These are phyloP conservation scores for Chionomys nivalis DNA, from an alignment of 2,113 vertebrate genomes.

Conservation along the genomic window DNA sequence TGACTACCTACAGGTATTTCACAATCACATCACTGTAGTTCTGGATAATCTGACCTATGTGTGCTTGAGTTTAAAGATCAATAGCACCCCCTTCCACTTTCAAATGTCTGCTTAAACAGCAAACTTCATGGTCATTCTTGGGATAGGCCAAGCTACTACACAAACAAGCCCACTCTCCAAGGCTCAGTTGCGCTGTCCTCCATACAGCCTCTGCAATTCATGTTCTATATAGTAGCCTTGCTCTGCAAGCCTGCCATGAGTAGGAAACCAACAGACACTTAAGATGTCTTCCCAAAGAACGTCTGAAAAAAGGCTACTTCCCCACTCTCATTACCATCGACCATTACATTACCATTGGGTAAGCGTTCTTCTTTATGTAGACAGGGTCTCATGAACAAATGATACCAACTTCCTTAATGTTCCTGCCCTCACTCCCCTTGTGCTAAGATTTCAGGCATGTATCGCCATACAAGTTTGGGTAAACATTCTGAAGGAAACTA, in stretches of 20 bases:
- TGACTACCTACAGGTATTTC: background rate
- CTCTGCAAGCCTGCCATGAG: background rate
- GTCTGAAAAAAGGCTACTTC: background rate
- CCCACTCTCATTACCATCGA: background rate
- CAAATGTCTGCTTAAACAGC: background rate
- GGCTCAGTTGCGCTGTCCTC: background rate
- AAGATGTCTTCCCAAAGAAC: background rate
- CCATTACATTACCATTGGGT: background rate
- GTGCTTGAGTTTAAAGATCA: background rate
- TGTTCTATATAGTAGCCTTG: fast-evolving
- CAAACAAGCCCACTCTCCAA: background rate
- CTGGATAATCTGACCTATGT: no score
- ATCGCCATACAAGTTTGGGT: background rate
- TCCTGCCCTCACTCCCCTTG: background rate
- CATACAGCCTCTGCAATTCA: no score
- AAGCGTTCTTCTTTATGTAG: background rate
- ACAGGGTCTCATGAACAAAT: background rate
- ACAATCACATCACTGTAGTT: background rate
- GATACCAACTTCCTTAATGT: background rate
- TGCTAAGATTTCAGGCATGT: background rate
- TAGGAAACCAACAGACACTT: background rate
- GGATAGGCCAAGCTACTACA: background rate
- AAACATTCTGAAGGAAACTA: background rate
- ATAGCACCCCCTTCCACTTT: background rate
- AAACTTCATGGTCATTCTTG: no score